Evolutionary conservation across 2,888 invertebrate genomes (phyloP).

Genomic region (Homarus gammarus): DNA sequence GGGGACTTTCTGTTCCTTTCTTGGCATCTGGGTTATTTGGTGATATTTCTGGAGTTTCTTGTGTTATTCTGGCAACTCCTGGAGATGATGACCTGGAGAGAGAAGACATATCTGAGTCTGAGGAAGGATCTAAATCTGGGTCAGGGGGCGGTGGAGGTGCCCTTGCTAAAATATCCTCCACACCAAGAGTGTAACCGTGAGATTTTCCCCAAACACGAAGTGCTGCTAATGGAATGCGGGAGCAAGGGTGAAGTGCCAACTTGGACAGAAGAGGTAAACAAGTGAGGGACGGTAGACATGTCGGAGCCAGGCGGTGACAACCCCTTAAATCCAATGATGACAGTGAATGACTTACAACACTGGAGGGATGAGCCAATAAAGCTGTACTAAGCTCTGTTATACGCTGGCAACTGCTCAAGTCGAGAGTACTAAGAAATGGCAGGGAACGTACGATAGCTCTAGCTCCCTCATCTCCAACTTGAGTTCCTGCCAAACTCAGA

Average conservation of each 20-base stretch:
- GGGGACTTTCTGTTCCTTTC: conserved; percentile 1
- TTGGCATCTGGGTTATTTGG: not conserved
- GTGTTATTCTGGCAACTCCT: not conserved
- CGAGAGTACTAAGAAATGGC: conserved; percentile 63
- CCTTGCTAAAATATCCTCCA: conserved; percentile 44
- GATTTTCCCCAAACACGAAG: conserved; percentile 68
- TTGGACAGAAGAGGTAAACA: conserved; percentile 62
- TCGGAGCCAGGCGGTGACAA: conserved; percentile 68
- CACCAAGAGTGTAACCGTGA: conserved; percentile 64
- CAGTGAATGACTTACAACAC: conserved; percentile 64
- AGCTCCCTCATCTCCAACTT: conserved; percentile 69
- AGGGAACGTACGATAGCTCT: conserved; percentile 62
- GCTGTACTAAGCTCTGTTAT: conserved; percentile 61
- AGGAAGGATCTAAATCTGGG: conserved; percentile 32
- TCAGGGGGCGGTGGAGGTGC: conserved; percentile 59
- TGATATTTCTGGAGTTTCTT: not conserved
- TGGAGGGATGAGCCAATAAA: conserved; percentile 64
- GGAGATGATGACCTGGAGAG: conserved; percentile 30
- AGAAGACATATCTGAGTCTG: conserved; percentile 54
- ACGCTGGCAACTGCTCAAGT: conserved; percentile 70
- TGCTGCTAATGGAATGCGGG: conserved; percentile 61
- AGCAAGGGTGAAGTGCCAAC: conserved; percentile 63
- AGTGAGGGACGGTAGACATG: conserved; percentile 68
- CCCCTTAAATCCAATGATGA: conserved; percentile 69
- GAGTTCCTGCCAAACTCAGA: conserved; percentile 67